Conservation (phyloP, 2,797 vertebrate genomes). For the Brotula barbata region DNA sequence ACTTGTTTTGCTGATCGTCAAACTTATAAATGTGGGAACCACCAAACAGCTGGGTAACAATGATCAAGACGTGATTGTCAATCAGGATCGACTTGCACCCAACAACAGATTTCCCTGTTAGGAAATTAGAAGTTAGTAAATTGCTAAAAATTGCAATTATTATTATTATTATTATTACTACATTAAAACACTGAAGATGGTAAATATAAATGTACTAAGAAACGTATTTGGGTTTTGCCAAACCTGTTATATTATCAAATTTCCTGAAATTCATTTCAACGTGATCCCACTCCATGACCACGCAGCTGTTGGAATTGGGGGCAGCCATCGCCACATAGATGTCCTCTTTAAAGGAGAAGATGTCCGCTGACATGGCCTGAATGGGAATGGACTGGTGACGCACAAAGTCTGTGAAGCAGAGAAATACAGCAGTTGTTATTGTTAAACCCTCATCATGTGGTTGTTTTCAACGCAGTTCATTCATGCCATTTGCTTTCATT, state of each 20-base stretch:
- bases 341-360: slow-evolving; percentile 93
- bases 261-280: slow-evolving; percentile 97
- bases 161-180: background rate
- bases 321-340: slow-evolving; percentile 93
- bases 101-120: slow-evolving; percentile 92
- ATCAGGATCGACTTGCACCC: slow-evolving; percentile 94
- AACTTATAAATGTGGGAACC: slow-evolving; percentile 96
- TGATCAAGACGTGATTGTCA: slow-evolving; percentile 89
- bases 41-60: slow-evolving; percentile 95
- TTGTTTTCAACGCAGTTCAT: background rate
- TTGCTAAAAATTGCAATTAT: background rate
- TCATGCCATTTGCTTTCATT: no score
- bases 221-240: slow-evolving; percentile 4
- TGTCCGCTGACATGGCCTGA: slow-evolving; percentile 94
- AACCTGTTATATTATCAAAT: slow-evolving; percentile 98
- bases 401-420: slow-evolving; percentile 86
- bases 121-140: slow-evolving; percentile 11
- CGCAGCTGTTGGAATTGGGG: slow-evolving; percentile 95
- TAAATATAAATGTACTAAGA: background rate
- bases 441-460: no score
- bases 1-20: slow-evolving; percentile 92
- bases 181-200: background rate
- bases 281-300: slow-evolving; percentile 98
- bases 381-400: slow-evolving; percentile 92
- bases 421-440: slow-evolving; percentile 23